A percentile compares a stretch with the other conserved stretches of the same genome.
Conservation (phyloP, 2,113 vertebrate genomes). For the Plestiodon gilberti region DNA sequence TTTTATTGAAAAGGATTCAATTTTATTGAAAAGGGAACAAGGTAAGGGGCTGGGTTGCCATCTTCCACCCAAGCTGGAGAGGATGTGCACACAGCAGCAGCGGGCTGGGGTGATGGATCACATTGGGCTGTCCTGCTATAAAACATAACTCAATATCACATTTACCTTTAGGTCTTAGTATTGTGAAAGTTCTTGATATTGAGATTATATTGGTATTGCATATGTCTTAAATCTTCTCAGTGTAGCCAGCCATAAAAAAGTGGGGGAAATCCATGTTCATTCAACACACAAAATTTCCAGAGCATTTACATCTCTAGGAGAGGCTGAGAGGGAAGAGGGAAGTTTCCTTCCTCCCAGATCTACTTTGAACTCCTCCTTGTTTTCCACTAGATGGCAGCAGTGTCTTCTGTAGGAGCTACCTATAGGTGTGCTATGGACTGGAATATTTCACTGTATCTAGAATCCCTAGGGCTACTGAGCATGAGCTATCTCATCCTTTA, state of each 20-base stretch:
- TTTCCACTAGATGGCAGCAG: constrained; percentile 14
- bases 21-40: too few species aligned
- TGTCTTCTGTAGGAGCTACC: neutral
- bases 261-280: neutral
- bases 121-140: too few species aligned
- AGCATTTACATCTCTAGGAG: neutral
- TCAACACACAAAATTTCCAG: neutral
- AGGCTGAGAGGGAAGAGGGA: too few species aligned
- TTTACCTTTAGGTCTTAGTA: neutral
- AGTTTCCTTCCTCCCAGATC: neutral
- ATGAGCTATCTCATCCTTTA: neutral
- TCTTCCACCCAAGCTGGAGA: too few species aligned
- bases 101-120: too few species aligned
- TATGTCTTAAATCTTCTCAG: neutral
- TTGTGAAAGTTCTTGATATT: neutral
- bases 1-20: too few species aligned
- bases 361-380: neutral
- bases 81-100: too few species aligned
- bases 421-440: neutral
- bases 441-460: neutral
- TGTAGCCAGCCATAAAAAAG: neutral
- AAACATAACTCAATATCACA: neutral
- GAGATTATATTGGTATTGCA: neutral
- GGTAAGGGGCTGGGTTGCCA: too few species aligned
- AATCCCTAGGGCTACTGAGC: neutral